Conservation (phyloP, 2,797 vertebrate species). For the Spatula clypeata region DNA sequence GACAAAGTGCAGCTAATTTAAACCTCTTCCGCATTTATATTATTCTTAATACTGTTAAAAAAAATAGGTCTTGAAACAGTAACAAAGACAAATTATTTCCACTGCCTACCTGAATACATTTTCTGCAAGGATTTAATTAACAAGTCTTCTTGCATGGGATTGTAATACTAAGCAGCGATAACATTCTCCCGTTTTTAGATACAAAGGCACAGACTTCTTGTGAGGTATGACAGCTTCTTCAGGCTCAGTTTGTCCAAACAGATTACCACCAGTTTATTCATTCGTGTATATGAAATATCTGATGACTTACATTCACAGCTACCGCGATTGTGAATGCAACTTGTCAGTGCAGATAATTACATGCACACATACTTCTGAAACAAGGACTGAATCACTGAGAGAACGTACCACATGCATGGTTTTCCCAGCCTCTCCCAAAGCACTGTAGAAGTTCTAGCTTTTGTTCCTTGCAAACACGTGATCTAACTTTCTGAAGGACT, state of each 20-base stretch:
- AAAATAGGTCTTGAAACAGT: neutral
- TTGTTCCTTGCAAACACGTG: neutral
- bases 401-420: fast-evolving
- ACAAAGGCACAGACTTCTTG: neutral
- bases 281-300: neutral
- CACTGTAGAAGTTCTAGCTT: neutral
- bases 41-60: neutral
- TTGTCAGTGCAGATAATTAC: neutral
- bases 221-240: neutral
- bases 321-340: neutral
- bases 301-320: neutral
- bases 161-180: neutral
- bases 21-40: neutral
- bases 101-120: neutral
- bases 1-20: neutral
- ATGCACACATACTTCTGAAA: neutral
- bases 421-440: neutral
- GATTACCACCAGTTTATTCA: neutral
- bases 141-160: neutral
- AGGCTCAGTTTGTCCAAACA: neutral
- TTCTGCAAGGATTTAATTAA: neutral
- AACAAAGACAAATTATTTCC: neutral
- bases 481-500: neutral
- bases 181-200: neutral
- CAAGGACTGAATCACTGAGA: neutral